Percentiles rank a stretch among this genome's conserved stretches.
These are phyloP conservation scores for Rhagoletis zephyria DNA, from an alignment of 1,140 invertebrate species.

Conservation along the genomic window DNA sequence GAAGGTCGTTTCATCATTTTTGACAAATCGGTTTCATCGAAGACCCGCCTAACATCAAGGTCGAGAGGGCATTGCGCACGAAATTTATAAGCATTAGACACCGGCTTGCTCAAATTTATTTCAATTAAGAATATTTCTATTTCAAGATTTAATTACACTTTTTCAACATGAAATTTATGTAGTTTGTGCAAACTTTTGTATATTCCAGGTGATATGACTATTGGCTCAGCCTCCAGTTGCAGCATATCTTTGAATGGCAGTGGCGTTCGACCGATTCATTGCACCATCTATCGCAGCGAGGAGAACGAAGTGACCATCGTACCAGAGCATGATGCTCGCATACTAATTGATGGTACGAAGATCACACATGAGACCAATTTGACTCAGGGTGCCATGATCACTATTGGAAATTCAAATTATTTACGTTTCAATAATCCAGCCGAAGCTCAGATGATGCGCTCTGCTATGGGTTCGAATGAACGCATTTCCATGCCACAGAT, in stretches of 20 bases:
- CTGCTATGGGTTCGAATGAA: conserved; percentile 73
- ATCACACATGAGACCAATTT: conserved; percentile 67
- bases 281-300: conserved; percentile 80
- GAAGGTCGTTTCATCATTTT: conserved; percentile 9
- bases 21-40: background rate
- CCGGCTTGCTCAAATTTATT: too few species aligned
- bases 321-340: conserved; percentile 74
- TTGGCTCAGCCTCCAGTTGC: conserved; percentile 82
- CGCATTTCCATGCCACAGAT: conserved; percentile 82
- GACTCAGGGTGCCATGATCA: conserved; percentile 85
- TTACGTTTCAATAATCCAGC: conserved; percentile 92
- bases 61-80: background rate
- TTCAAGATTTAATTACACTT: background rate
- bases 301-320: conserved; percentile 86
- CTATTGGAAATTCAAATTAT: conserved; percentile 88
- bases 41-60: background rate
- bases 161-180: background rate
- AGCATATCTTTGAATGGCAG: conserved; percentile 87
- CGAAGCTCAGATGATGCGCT: conserved; percentile 86
- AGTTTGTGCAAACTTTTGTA: background rate
- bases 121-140: too few species aligned
- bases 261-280: conserved; percentile 86
- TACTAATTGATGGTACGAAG: conserved; percentile 68
- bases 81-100: background rate
- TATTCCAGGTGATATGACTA: conserved; percentile 81